Evolutionary conservation across 2,113 vertebrate species (phyloP).

Genomic region (Eolophus roseicapilla): DNA sequence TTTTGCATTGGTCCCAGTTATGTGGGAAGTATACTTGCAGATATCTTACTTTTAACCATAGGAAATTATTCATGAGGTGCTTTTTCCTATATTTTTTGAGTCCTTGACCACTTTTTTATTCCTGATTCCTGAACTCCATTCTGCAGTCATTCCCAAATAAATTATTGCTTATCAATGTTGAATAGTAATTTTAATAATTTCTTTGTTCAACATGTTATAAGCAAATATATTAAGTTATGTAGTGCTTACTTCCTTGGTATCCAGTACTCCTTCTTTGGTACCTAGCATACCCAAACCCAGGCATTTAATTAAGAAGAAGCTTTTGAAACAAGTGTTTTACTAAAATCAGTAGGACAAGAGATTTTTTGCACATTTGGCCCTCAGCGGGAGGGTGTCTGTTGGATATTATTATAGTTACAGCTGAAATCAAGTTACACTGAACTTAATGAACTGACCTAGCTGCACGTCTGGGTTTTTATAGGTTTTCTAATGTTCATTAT

Average conservation of each 20-base stretch:
- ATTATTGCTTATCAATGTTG: not conserved
- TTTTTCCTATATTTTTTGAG: not conserved
- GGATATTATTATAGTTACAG: not conserved
- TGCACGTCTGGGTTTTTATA: not conserved
- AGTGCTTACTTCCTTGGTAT: not conserved
- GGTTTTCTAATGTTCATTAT: not conserved
- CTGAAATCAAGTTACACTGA: constrained; percentile 37
- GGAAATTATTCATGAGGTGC: not conserved
- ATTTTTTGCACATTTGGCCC: constrained; percentile 21
- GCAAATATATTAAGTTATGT: not conserved
- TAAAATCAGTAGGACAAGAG: constrained; percentile 53
- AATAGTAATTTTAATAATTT: not conserved
- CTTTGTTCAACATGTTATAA: not conserved
- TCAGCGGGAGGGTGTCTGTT: constrained; percentile 30
- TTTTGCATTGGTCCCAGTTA: not conserved
- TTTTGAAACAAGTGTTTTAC: constrained; percentile 34
- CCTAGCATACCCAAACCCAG: not conserved
- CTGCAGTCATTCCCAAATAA: not conserved
- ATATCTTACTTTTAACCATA: not conserved
- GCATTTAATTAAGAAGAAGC: not conserved
- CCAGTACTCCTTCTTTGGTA: not conserved
- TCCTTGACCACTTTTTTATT: not conserved
- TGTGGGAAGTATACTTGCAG: not conserved
- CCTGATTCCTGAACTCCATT: not conserved
- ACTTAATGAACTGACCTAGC: constrained; percentile 18